phyloP scores from a whole-genome alignment of 2,113 vertebrate species.

The Leptobrachium leishanense region DNA sequence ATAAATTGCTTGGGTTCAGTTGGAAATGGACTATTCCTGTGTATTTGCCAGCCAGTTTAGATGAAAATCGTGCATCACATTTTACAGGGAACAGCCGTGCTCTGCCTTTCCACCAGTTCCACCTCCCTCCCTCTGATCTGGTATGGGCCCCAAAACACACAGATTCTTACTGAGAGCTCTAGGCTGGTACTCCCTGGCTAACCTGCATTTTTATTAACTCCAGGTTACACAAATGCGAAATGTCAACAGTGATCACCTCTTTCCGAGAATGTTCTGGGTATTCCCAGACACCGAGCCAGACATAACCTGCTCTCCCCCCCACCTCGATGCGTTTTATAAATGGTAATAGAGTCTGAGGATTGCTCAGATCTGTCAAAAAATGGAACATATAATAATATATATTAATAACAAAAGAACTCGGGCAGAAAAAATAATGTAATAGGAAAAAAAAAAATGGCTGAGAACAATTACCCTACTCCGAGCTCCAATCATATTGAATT shows the following conservation, averaged over 20 bases:
- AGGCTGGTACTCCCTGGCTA: constrained; percentile 21
- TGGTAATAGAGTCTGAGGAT: neutral
- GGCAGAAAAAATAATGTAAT: neutral
- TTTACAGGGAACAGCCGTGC: neutral
- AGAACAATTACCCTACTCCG: neutral
- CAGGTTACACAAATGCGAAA: constrained; percentile 27
- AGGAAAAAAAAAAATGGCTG: neutral
- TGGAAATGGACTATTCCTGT: no score
- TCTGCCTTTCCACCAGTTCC: neutral
- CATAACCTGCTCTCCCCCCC: neutral
- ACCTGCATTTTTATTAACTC: constrained; percentile 41
- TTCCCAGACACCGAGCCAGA: constrained; percentile 3
- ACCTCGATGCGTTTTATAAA: neutral
- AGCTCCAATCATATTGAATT: neutral
- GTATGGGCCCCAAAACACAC: neutral
- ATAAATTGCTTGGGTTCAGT: no score
- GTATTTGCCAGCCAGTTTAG: no score
- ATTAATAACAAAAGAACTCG: neutral
- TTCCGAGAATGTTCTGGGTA: constrained; percentile 6
- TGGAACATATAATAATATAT: neutral
- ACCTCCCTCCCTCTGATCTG: no score
- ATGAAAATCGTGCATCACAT: no score
- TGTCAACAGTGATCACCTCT: constrained; percentile 7
- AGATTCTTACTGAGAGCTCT: constrained; percentile 7
- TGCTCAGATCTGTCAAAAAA: neutral